Base-by-base conservation (phyloP, 2,797 vertebrate genomes). In the Catharus ustulatus region DNA sequence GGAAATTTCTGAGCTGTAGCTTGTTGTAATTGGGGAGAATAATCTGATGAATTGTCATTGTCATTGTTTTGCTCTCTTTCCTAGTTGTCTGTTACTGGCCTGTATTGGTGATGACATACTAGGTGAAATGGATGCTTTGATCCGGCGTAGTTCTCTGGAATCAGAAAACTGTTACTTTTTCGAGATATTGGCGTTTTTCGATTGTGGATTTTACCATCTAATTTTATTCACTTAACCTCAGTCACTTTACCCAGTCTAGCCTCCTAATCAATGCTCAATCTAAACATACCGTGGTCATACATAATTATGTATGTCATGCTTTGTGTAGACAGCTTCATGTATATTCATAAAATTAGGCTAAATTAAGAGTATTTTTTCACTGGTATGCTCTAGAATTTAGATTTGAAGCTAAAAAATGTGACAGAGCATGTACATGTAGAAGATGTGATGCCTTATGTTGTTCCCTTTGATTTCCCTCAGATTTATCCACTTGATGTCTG, bases 131-230 rank as follows among this genome's bases (percentile, higher is more conserved):
- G 13, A 11, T 64, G 38, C 57, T 86, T 80, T 84, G 17, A 52
- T 36, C 52, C 34, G 57, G 14, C 16, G 7, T 11, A 40, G 36
- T 8, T 62, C 51, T 83, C 30, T 62, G 59, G 30, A 77, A 49
- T 51, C 9, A 45, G 45, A 80, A 59, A 46, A 20, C 13, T 62
- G 16, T 45, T 93, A 40, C n/a, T 66, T 79, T 73, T 38, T 67
- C 14, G 51, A 46, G 15, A 4, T 52, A 3, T 1, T 68, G 16
- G 1, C 1, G 5, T 14, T 22, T 51, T 73, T 43, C 5, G 49
- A 12, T 23, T n/a, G 17, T 2, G 11, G 11, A 32, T 64, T 68
- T 89, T 63, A 23, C 46, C 1, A 0, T 62, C 76, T 45, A 6
- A 36, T 62, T 51, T 66, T 85, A 51, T 36, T 69, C 5, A 13